Conservation (phyloP, 2,888 invertebrate genomes). For the Lagria hirta region DNA sequence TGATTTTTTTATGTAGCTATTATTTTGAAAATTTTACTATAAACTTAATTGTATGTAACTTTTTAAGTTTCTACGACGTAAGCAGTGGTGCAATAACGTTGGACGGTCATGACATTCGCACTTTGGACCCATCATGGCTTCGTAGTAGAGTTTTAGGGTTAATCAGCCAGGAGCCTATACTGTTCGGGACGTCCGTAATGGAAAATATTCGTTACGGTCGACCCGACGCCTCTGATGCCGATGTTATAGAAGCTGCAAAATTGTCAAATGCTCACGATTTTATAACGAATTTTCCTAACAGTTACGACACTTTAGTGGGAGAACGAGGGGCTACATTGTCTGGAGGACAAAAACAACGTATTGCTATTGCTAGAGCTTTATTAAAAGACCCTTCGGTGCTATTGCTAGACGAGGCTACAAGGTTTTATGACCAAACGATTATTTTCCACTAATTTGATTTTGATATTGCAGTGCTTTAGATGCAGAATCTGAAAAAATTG, state of each 20-base stretch:
- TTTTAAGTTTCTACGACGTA: constrained; percentile 78
- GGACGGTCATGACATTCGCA: constrained; percentile 70
- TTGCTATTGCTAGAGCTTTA: constrained; percentile 92
- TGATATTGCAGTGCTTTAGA: constrained; percentile 76
- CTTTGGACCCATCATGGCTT: constrained; percentile 81
- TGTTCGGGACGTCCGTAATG: constrained; percentile 87
- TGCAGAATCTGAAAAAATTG: constrained; percentile 87
- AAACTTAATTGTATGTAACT: too few relatives aligned
- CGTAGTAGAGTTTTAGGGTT: constrained; percentile 81
- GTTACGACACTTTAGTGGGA: constrained; percentile 84
- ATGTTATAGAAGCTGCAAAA: constrained; percentile 75
- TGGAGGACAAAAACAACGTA: constrained; percentile 93
- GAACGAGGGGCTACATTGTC: constrained; percentile 90
- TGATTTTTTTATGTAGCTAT: constrained; percentile 3
- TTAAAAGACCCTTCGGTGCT: constrained; percentile 87
- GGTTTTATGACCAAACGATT: constrained; percentile 55
- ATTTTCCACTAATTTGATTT: constrained; percentile 3
- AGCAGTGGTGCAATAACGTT: constrained; percentile 70
- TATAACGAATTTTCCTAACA: constrained; percentile 75
- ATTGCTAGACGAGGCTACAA: constrained; percentile 93
- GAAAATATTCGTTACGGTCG: constrained; percentile 94
- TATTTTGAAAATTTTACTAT: neutral
- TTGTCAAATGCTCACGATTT: constrained; percentile 93
- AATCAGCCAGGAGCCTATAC: constrained; percentile 90
- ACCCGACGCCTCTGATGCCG: constrained; percentile 67